Evolutionary conservation across 1,140 invertebrate species (phyloP), one percentile per base, ranked within the genome.

Genomic region (Trichonephila clavata): DNA sequence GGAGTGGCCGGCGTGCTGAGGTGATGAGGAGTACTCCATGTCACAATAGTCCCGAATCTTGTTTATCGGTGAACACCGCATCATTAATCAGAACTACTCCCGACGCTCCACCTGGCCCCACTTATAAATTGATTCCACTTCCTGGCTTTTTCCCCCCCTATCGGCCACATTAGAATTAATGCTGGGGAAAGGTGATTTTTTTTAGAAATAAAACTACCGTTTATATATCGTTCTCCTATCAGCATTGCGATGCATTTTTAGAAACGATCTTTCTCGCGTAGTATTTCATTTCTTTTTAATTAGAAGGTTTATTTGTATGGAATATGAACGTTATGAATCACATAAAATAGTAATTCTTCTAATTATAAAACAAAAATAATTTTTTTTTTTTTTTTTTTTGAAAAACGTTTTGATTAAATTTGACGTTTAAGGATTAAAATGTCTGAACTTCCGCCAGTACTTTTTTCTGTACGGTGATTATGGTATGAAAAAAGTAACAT

Each of bases 91-190:
- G 68, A 32, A 27, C 13, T 77, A 77, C 27, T 77, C 68, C 27
- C 24, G 13, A 24, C 24, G 68, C 68, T 77, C 68, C 68, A 77
- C 68, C 68, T 77, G 68, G 68, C 68, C 27, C 24, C 68, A 77
- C 68, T 77, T 77, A 77, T 77, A 77, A 77, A 77, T 77, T 77
- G 68, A 77, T 77, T 77, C 27, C 68, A 77, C 68, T 77, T 77
- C 68, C 68, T 77, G 68, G 14, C 68, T 32, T 32, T 77, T 77
- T 39, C 32, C 14, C 18, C 32, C 32, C 32, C 32, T 32, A 16
- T 16, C 60, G 60, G 60, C 60, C 60, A 18, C 1, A 27, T 16
- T 27, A 6, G 68, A 77, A 77, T 77, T 77, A 77, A 77, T 10
- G 10, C 68, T 8, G 43, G 43, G 43, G 43, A 68, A 61, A 27